phyloP scores from a whole-genome alignment of 2,113 vertebrate genomes.

The Falco punctatus region DNA sequence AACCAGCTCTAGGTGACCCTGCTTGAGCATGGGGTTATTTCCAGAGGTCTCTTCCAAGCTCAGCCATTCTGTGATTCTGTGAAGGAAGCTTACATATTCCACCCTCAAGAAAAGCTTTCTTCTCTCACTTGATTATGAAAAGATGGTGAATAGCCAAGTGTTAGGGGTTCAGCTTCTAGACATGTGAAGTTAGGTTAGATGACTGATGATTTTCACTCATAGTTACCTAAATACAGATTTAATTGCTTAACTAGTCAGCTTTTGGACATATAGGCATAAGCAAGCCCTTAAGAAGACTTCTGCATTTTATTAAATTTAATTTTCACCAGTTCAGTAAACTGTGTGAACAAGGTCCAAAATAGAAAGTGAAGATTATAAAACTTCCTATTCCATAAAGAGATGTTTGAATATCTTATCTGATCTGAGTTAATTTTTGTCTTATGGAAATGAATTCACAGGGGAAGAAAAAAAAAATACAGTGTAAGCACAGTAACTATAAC shows the following conservation, averaged over 20 bases:
- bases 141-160: background rate
- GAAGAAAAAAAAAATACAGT: slow-evolving; percentile 25
- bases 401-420: background rate
- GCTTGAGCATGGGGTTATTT: background rate
- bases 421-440: background rate
- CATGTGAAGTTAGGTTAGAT: background rate
- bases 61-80: background rate
- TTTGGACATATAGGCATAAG: background rate
- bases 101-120: background rate
- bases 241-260: background rate
- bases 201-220: background rate
- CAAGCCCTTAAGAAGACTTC: background rate
- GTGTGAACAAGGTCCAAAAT: background rate
- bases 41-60: background rate
- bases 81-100: background rate
- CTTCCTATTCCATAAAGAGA: background rate
- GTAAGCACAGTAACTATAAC: background rate
- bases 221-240: background rate
- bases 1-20: background rate
- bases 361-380: background rate
- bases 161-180: background rate
- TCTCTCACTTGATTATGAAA: background rate
- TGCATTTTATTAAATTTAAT: background rate
- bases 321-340: background rate
- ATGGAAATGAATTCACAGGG: slow-evolving; percentile 28